phyloP scores from a whole-genome alignment of 2,888 invertebrate species.

The Brassicogethes aeneus region DNA sequence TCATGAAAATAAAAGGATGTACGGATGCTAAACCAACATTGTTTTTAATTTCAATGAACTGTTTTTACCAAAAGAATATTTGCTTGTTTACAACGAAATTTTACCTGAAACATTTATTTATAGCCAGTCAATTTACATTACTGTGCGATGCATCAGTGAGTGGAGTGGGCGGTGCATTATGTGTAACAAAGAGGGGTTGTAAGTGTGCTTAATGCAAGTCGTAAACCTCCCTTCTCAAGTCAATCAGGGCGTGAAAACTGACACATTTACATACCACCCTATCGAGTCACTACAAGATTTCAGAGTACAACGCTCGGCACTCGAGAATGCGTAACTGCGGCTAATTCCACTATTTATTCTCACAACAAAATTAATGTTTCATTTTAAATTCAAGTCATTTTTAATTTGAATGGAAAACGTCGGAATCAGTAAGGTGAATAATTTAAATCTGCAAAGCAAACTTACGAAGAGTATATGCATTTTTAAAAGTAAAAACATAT shows the following conservation, averaged over 20 bases:
- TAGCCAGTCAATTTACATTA: no score
- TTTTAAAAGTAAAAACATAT: no score
- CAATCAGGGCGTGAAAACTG: slow-evolving; percentile 42
- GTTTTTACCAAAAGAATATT: no score
- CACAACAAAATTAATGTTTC: slow-evolving; percentile 6
- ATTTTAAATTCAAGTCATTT: neutral
- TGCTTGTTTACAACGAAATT: no score
- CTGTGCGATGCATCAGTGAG: no score
- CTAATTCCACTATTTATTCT: slow-evolving; percentile 16
- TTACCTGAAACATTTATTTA: no score
- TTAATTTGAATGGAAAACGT: slow-evolving; percentile 3
- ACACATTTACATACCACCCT: slow-evolving; percentile 41
- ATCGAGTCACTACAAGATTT: slow-evolving; percentile 32
- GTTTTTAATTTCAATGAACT: no score
- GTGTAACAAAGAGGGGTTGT: slow-evolving; percentile 25
- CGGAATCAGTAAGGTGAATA: neutral
- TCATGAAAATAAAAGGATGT: no score
- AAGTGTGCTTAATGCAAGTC: slow-evolving; percentile 13
- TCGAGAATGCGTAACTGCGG: slow-evolving; percentile 15
- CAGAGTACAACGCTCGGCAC: slow-evolving; percentile 13
- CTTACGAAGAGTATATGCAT: no score
- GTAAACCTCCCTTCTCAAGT: slow-evolving; percentile 28
- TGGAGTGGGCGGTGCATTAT: neutral
- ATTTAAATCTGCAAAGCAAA: neutral
- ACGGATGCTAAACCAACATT: no score